Evolutionary conservation across 2,113 vertebrate genomes (phyloP).

Genomic region (Muscicapa adusta): DNA sequence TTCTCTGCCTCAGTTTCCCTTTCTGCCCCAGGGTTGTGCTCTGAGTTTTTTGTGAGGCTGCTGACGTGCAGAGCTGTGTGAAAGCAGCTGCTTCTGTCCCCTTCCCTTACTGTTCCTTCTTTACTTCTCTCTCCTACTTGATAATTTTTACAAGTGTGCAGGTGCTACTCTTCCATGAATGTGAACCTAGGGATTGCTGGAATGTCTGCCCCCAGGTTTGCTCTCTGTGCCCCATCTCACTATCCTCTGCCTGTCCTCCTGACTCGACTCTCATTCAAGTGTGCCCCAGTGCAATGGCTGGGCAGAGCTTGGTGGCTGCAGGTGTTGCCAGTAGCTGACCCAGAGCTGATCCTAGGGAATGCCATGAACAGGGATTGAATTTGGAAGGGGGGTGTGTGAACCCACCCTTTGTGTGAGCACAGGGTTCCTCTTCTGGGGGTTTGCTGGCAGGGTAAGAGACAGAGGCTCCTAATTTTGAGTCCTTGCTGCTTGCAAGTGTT

Average conservation of each 20-base stretch:
- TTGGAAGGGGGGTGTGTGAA: fast-evolving
- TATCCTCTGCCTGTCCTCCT: neutral
- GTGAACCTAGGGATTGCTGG: neutral
- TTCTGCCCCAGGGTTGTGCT: neutral
- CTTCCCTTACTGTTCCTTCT: neutral
- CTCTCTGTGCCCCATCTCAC: fast-evolving
- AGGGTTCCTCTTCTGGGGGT: neutral
- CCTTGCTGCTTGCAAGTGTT: neutral
- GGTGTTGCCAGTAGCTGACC: neutral
- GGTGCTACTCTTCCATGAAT: neutral
- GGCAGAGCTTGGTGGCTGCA: neutral
- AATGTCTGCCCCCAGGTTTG: neutral
- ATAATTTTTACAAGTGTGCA: neutral
- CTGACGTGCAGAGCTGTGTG: neutral
- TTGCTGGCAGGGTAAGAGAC: neutral
- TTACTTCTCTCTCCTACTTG: neutral
- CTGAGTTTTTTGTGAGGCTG: neutral
- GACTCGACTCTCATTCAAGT: fast-evolving
- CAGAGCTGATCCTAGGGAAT: neutral
- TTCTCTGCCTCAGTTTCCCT: neutral
- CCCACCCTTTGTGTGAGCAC: neutral
- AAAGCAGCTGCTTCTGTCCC: neutral
- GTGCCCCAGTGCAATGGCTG: neutral
- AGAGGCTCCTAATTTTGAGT: neutral
- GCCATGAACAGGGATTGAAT: neutral